Conservation (phyloP, 1,140 invertebrate genomes). For the Drosophila pseudoananassae region DNA sequence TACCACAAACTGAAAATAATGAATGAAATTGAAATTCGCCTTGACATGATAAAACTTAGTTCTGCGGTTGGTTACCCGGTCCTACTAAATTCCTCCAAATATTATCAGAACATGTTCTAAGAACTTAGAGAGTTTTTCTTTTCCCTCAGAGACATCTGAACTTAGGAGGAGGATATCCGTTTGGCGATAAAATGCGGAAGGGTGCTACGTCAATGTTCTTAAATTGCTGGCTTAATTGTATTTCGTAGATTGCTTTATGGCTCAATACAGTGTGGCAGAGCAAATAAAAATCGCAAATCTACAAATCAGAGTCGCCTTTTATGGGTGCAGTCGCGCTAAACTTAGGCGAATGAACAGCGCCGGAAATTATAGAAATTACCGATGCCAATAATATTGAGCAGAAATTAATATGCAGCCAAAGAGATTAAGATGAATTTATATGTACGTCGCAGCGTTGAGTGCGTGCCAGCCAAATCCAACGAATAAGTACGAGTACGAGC, state of each 20-base stretch:
- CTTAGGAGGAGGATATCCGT: background rate
- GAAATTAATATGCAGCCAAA: slow-evolving; percentile 74
- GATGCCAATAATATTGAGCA: slow-evolving; percentile 75
- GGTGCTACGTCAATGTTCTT: slow-evolving; percentile 23
- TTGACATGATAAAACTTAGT: too few species aligned
- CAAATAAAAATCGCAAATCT: slow-evolving; percentile 40
- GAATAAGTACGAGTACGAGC: slow-evolving; percentile 28
- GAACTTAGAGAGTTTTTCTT: background rate
- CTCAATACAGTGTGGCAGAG: slow-evolving; percentile 6
- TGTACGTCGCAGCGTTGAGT: slow-evolving; percentile 67
- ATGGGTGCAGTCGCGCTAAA: slow-evolving; percentile 49
- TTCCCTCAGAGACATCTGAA: background rate
- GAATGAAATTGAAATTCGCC: too few species aligned
- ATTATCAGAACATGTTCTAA: background rate
- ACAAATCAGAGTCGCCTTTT: slow-evolving; percentile 50
- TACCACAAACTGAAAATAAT: too few species aligned
- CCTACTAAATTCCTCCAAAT: too few species aligned
- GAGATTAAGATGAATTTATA: slow-evolving; percentile 76
- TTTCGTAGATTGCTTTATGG: slow-evolving; percentile 41
- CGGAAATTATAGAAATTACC: slow-evolving; percentile 72
- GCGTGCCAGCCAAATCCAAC: slow-evolving; percentile 64
- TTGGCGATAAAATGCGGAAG: slow-evolving; percentile 21
- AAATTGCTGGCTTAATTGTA: slow-evolving; percentile 32
- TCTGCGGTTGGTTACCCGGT: background rate
- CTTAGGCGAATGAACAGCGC: slow-evolving; percentile 54